Evolutionary conservation across 2,888 invertebrate species (phyloP), one percentile per base, ranked within the genome.

Genomic region (Cosmia trapezina): DNA sequence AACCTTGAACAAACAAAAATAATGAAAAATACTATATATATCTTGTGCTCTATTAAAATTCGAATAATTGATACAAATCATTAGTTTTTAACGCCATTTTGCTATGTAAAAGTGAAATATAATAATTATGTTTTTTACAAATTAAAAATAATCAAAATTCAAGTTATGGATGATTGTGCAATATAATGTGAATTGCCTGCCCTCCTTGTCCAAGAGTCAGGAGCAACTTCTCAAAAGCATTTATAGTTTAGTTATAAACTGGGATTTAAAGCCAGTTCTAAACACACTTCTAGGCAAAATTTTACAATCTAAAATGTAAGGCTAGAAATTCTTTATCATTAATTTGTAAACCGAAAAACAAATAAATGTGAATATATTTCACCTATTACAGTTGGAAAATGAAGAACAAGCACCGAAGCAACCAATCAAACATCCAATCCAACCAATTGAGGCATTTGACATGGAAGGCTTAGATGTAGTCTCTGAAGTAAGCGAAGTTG

Each of bases 401-500:
- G 93, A 93, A 80, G 90, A 90, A 70, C 75, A 83, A 6, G 81
- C 80, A 17, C 80, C 83, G 71, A 89, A 89, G 66, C 76, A 78
- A 8, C 78, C 83, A 76, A 64, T 74, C 19, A 77, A 81, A 75
- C 76, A 74, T 73, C 70, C 73, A 5, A 75, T 75, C 62, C 71
- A 83, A 67, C 81, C 85, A 17, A 70, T 88, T 61, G 92, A 93
- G 77, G 90, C 91, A 54, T 49, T 37, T 3, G 19, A 73, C n/a
- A 77, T 86, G n/a, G 84, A 82, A 22, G 93, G 94, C 72, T 73
- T 88, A 37, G 73, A 73, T n/a, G 22, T n/a, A 14, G 41, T 79
- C 53, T 89, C 92, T 0, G 94, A 95, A 86, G 79, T 77, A 6
- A 92, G 89, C 77, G 93, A 93, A 80, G 69, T 87, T 4, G 95